Evolutionary conservation across 2,113 vertebrate genomes (phyloP).

Genomic region (Rana temporaria): DNA sequence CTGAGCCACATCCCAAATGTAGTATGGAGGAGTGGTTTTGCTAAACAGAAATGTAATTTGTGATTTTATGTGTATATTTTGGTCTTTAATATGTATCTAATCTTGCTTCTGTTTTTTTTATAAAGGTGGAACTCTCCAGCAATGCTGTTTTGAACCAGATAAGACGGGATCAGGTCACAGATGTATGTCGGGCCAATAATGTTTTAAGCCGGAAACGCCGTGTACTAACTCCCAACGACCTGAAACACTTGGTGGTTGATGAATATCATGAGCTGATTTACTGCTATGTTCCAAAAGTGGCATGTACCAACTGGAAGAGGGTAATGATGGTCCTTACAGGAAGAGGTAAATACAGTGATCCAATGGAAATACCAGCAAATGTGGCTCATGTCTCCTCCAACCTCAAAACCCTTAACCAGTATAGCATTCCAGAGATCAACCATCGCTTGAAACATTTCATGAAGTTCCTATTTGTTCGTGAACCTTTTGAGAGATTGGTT

Average conservation of each 20-base stretch:
- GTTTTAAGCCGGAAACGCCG: constrained; percentile 85
- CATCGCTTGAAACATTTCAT: constrained; percentile 96
- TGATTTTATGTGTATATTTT: neutral
- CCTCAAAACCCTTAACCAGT: constrained; percentile 95
- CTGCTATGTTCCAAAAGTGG: constrained; percentile 98
- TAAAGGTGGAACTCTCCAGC: constrained; percentile 83
- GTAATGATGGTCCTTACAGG: constrained; percentile 98
- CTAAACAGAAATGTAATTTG: no score
- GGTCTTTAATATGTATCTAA: neutral
- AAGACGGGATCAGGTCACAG: constrained; percentile 88
- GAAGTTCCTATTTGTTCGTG: constrained; percentile 96
- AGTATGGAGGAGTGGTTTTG: no score
- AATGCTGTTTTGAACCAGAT: constrained; percentile 88
- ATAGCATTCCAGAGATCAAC: constrained; percentile 96
- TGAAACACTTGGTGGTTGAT: constrained; percentile 95
- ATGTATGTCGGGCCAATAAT: constrained; percentile 84
- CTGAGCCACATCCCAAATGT: no score
- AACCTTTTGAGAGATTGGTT: constrained; percentile 95
- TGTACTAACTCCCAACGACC: constrained; percentile 90
- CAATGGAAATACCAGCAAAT: constrained; percentile 95
- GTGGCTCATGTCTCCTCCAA: constrained; percentile 93
- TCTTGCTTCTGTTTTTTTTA: constrained; percentile 63
- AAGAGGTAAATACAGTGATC: constrained; percentile 91
- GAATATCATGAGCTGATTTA: constrained; percentile 97
- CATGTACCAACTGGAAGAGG: constrained; percentile 98